phyloP scores from a whole-genome alignment of 1,140 invertebrate genomes.

The Heliconius hermathena region DNA sequence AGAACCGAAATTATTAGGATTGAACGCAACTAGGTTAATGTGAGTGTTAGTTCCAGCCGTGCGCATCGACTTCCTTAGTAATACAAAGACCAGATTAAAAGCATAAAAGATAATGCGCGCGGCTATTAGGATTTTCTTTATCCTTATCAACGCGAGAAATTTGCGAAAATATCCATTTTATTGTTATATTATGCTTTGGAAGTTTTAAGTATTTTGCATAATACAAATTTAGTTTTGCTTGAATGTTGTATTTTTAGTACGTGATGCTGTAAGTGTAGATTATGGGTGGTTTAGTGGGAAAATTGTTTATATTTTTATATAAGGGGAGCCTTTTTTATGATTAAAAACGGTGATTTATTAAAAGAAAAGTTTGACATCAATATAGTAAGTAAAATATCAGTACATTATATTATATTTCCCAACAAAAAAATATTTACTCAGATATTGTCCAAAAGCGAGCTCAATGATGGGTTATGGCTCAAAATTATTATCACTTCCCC shows the following conservation, averaged over 20 bases:
- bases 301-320: not conserved
- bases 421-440: no score
- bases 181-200: conserved; percentile 18
- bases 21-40: conserved; percentile 37
- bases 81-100: conserved; percentile 44
- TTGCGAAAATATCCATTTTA: conserved; percentile 31
- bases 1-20: conserved; percentile 26
- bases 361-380: not conserved
- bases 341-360: not conserved
- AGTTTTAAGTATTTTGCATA: not conserved
- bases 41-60: conserved; percentile 34
- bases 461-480: no score
- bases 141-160: conserved; percentile 30
- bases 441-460: no score
- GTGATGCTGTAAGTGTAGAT: not conserved
- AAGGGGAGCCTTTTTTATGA: not conserved
- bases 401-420: no score
- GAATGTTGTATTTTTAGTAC: not conserved
- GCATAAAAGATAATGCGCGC: conserved; percentile 42
- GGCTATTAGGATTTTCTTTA: conserved; percentile 32
- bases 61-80: conserved; percentile 37
- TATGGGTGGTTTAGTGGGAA: not conserved
- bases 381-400: no score
- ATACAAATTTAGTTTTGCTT: not conserved
- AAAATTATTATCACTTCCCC: no score